Base-by-base conservation (phyloP, 2,113 vertebrate genomes). In the Ophiodon elongatus region DNA sequence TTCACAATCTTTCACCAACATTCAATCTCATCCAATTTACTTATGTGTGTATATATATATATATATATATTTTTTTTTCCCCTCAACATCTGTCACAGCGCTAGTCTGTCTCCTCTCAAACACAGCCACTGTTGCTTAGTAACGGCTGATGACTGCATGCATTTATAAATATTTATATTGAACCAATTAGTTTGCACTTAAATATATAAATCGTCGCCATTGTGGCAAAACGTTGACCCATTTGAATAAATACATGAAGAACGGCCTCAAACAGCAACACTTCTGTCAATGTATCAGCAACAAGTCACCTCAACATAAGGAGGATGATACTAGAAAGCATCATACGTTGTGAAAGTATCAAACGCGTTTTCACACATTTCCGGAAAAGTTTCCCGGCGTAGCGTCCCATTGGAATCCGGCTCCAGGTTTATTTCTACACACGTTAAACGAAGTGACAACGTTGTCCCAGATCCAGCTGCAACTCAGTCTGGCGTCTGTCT, bases 391-490 rank as follows among this genome's bases (percentile, higher is more conserved):
- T 23, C 47, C 19, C 19, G 1, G 27, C 25, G 11, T 15, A 3
- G 8, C 14, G 27, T 29, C 57, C 57, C 27, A 50, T 50, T 25
- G 54, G 54, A 56, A n/a, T 1, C n/a, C 54, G 6, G n/a, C n/a
- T 52, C n/a, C 50, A 33, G 62, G 43, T 79, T 86, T 11, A 56
- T 67, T 70, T 84, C 60, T 14, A 39, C 47, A 66, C 52, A 41
- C 23, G 52, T 75, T 57, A 62, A 63, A 81, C 56, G 21, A 41
- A 74, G 59, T n/a, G 39, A 39, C 33, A 70, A 79, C 54, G 11
- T 6, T 68, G 64, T 79, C 39, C 37, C 73, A 8, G 9, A 75
- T 82, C 70, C 73, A 59, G 35, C 81, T 84, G 88, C 52, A 72
- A 29, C 21, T n/a, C 23, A 73, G 62, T 65, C 29, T 59, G 52